Conservation (phyloP, 2,888 invertebrate species). For the Psylliodes chrysocephalus region DNA sequence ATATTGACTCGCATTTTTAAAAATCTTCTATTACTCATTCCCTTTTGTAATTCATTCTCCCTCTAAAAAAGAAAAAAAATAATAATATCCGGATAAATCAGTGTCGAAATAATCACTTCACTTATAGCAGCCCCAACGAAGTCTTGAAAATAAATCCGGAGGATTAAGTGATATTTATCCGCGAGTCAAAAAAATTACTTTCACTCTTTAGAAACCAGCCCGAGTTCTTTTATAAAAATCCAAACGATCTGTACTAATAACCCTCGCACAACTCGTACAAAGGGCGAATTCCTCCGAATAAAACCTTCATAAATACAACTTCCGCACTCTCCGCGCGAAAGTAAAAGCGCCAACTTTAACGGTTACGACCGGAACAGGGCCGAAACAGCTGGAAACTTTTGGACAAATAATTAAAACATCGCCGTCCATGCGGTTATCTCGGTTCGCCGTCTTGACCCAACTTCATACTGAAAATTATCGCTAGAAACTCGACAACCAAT, state of each 20-base stretch:
- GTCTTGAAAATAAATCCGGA: neutral
- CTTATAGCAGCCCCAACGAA: neutral
- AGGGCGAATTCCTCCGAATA: constrained; percentile 19
- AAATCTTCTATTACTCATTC: too few relatives aligned
- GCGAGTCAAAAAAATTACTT: constrained; percentile 3
- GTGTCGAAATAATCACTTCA: neutral
- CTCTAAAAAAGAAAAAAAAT: too few relatives aligned
- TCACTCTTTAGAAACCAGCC: constrained; percentile 10
- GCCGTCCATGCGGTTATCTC: too few relatives aligned
- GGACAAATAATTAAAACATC: too few relatives aligned
- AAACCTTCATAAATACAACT: constrained; percentile 26
- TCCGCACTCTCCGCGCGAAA: constrained; percentile 18
- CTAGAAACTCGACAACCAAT: too few relatives aligned
- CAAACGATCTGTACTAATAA: constrained; percentile 23
- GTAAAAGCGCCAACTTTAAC: constrained; percentile 17
- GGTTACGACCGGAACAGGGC: constrained; percentile 5
- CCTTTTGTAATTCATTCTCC: too few relatives aligned
- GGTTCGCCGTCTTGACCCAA: too few relatives aligned
- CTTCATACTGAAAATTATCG: too few relatives aligned
- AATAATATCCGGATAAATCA: neutral
- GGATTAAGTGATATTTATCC: constrained; percentile 23
- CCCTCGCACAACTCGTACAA: constrained; percentile 17
- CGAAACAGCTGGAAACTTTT: neutral
- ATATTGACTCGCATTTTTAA: too few relatives aligned
- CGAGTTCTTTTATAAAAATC: constrained; percentile 13